Conservation (phyloP, 2,113 vertebrate species). For the Dinomys branickii region DNA sequence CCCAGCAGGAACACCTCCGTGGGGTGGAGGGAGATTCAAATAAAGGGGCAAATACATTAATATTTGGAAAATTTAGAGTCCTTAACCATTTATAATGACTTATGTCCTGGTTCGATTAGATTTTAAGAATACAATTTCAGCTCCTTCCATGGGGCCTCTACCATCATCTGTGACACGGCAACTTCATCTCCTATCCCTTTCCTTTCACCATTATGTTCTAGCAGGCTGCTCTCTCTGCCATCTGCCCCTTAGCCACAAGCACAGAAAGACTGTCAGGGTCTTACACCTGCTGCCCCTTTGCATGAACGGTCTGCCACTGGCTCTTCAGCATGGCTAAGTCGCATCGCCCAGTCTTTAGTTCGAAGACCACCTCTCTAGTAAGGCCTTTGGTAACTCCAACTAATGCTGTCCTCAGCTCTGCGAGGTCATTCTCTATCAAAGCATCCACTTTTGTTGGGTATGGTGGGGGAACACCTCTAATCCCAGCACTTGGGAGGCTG, state of each 20-base stretch:
- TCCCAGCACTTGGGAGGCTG: not conserved
- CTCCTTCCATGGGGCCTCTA: not conserved
- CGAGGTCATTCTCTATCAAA: not conserved
- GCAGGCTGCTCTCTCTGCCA: not conserved
- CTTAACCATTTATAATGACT: not conserved
- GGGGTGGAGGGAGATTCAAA: not conserved
- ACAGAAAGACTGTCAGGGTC: not conserved
- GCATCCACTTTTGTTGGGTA: not conserved
- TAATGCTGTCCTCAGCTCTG: not conserved
- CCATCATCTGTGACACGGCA: not conserved
- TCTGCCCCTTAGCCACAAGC: not conserved
- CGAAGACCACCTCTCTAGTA: not conserved
- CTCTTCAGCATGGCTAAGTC: not conserved
- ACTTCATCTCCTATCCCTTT: not conserved
- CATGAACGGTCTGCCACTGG: not conserved
- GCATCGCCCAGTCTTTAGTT: not conserved
- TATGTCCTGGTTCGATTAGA: not conserved
- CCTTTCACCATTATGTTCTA: not conserved
- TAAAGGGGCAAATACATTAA: not conserved
- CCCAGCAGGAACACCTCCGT: not conserved
- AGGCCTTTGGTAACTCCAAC: not conserved
- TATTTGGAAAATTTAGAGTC: not conserved
- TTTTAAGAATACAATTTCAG: slow-evolving; percentile 10
- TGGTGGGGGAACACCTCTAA: not conserved
- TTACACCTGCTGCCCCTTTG: not conserved